These are phyloP conservation scores for Trichonephila clavipes DNA, from an alignment of 1,140 invertebrate genomes.

Conservation along the genomic window DNA sequence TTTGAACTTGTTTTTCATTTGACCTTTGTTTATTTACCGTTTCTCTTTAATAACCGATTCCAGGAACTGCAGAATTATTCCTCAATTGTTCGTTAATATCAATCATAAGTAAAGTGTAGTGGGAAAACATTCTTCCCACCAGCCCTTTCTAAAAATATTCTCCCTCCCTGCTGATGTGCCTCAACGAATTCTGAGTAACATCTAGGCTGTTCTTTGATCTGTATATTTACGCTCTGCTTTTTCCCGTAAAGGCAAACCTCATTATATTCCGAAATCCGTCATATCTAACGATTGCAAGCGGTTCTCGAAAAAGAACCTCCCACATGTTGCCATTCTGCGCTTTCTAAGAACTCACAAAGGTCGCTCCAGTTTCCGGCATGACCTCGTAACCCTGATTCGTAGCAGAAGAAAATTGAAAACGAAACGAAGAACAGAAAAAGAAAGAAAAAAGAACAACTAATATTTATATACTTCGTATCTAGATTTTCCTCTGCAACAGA, in stretches of 20 bases:
- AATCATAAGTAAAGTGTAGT: not conserved
- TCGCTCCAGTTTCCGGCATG: conserved; percentile 32
- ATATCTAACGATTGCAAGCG: conserved; percentile 24
- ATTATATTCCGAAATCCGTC: conserved; percentile 34
- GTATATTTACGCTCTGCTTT: conserved; percentile 23
- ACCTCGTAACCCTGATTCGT: conserved; percentile 18
- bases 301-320: conserved; percentile 20
- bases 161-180: not conserved
- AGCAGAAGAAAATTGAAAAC: conserved; percentile 1
- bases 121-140: not conserved
- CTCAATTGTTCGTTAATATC: no score
- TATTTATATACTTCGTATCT: conserved; percentile 32
- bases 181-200: conserved; percentile 4
- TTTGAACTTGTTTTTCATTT: no score
- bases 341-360: conserved; percentile 6
- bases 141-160: not conserved
- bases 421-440: not conserved
- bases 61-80: not conserved
- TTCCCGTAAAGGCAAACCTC: conserved; percentile 16
- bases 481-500: not conserved
- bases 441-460: not conserved
- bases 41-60: not conserved
- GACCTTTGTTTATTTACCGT: no score
- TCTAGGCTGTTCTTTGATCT: not conserved
- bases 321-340: conserved; percentile 1